Base-by-base conservation (phyloP, 2,797 vertebrate species). In the Peromyscus attwateri region DNA sequence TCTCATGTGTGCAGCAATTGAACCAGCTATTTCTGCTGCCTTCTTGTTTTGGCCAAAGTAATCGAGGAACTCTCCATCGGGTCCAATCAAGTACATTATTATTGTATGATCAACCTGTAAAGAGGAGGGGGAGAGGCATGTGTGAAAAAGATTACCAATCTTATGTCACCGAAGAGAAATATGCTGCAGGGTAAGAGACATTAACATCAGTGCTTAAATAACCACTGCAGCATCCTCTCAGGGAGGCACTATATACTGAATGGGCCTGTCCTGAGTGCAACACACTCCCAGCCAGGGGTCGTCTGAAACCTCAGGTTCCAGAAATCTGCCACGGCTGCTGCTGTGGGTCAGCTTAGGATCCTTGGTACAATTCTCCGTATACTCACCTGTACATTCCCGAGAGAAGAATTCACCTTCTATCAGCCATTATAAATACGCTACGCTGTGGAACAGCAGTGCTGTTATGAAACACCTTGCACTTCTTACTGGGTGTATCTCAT, bases 101-200 rank as follows among this genome's bases (percentile, higher is more conserved):
- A 99, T 99, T 0, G 99, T 99, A 98, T 99, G 99, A 97, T 99
- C 99, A n/a, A 99, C 99, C 99, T 99, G 98, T n/a, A 98, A 71
- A 96, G 82, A 96, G 90, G 96, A 92, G 34, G 1, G 2, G 7
- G 6, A 27, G 2, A 6, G 7, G 8, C 0, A 37, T 4, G 3
- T 77, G 7, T 40, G 19, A 96, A 85, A 29, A 55, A 77, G 43
- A 77, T 96, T 31, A 95, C 7, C 23, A 57, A 62, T 34, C 66
- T 94, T 68, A 16, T 62, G 52, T 46, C 57, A 87, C 55, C 29
- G 60, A 91, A 29, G 37, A 82, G 64, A 70, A 27, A 52, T 57
- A 77, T 27, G 31, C 25, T 55, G 11, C 34, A 93, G 21, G 25
- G 13, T 75, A 79, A 70, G 31, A 91, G 46, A 92, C 62, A 7